Evolutionary conservation across 2,797 vertebrate species (phyloP), one percentile per base, ranked within the genome.

Genomic region (Parotocinclus haroldoi): DNA sequence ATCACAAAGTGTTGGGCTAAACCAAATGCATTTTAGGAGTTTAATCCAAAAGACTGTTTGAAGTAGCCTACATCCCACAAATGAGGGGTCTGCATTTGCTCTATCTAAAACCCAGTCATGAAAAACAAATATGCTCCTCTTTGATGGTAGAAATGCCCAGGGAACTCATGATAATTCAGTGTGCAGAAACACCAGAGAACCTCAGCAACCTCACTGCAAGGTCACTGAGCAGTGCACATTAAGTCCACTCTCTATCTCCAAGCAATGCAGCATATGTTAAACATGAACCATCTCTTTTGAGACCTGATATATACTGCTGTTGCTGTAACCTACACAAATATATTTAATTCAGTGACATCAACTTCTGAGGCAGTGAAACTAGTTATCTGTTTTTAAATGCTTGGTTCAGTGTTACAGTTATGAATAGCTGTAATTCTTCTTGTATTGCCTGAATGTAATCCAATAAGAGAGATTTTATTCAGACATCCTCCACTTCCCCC

Each of bases 121-220:
- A 83, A 86, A 86, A 90, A 86, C 84, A 92, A 85, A 87, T 91
- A 88, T 79, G 89, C 73, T 79, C 44, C 27, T 27, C 27, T 27
- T 27, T 92, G 93, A 94, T 92, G 86, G 89, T 94, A 93, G 86
- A 80, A 83, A 74, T 79, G 72, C 68, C 85, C 76, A 70, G 74
- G 78, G 83, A 78, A 78, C 80, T 79, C 76, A 84, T 83, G 87
- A 38, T 89, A 91, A 90, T 91, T 89, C 84, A 83, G 75, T 0
- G 14, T 77, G 81, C 78, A 77, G 78, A 76, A 80, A 79, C 76
- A 82, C 88, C 83, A 85, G 87, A 84, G 85, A 73, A 78, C 62
- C 79, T 75, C 85, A 81, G 77, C 77, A 80, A n/a, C 17, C 71
- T 82, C 79, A 73, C 86, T 83, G 76, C 77, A 78, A 82, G 85